Base-by-base conservation (phyloP, 2,888 invertebrate species). In the Leuctra nigra region DNA sequence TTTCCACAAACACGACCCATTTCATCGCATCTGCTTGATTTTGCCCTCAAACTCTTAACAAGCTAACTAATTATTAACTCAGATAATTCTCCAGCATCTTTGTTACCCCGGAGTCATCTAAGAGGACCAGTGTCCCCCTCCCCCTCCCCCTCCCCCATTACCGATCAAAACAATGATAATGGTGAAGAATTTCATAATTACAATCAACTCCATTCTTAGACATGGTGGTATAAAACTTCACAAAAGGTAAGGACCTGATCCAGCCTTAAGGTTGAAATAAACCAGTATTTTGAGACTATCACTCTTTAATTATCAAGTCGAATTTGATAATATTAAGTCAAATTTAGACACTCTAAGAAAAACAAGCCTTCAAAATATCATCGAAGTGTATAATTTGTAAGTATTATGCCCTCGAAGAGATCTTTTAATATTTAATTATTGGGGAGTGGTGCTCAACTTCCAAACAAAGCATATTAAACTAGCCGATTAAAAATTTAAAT, bases 291-390 rank as follows among this genome's bases (percentile, higher is more conserved):
- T 35, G 13, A 20, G 16, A 33, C 35, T 35, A 20, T 13, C 18
- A 20, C 11, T 6, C 18, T 35, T 50, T 50, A 50, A 50, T 50
- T 50, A 50, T 9, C 50, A 50, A 33, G 50, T 50, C 35, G 50
- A 33, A 50, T 50, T 50, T 35, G 50, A 16, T 50, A 44, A 41
- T 35, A 50, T 50, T 50, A 50, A 50, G 50, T 50, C 50, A 50
- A 50, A 50, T 50, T 50, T 50, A 22, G 50, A 50, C 50, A 50
- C 50, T 50, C 50, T 50, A 20, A 6, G 29, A 33, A 16, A 20
- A 50, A 33, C 50, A 33, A 16, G 33, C 36, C 33, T 33, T 50
- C 35, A 50, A 35, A 50, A 35, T 50, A 50, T 41, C 14, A 29
- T 29, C 29, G 6, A 18, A 18, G 35, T 35, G 13, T 50, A 50